phyloP scores from a whole-genome alignment of 35 echinoderm and acorn worm genomes.

The Heliocidaris tuberculata region DNA sequence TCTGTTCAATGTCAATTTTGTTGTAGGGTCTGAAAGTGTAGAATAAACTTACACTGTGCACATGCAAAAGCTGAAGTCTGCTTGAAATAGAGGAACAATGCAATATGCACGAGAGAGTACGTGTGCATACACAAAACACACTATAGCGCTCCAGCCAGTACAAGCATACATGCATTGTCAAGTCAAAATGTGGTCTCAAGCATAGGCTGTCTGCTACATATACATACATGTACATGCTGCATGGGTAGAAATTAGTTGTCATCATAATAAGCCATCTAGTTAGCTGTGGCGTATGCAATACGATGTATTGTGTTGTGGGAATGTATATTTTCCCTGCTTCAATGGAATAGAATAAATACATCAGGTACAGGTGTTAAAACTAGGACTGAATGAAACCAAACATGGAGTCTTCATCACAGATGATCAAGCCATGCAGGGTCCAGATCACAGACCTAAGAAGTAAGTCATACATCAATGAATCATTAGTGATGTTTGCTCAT shows the following conservation, averaged over 20 bases:
- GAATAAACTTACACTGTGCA: background rate
- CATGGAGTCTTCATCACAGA: background rate
- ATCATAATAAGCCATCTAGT: background rate
- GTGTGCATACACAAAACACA: background rate
- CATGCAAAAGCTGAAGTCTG: background rate
- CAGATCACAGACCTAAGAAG: conserved; percentile 18
- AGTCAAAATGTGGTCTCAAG: background rate
- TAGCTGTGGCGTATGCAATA: background rate
- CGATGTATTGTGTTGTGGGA: background rate
- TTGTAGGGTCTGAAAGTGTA: background rate
- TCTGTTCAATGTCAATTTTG: no score
- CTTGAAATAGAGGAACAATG: background rate
- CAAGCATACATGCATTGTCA: background rate
- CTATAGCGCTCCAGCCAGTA: background rate
- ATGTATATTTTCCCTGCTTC: background rate
- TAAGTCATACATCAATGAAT: background rate
- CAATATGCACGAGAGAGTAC: background rate
- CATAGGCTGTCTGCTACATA: background rate
- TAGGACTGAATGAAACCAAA: background rate
- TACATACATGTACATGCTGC: background rate
- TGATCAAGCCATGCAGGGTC: conserved; percentile 31
- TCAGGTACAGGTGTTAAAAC: background rate
- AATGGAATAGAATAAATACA: background rate
- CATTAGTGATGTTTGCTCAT: background rate
- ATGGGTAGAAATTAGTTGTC: background rate